These are phyloP conservation scores for Phrynosoma blainvillii DNA, from an alignment of 2,113 vertebrate species.

Conservation along the genomic window DNA sequence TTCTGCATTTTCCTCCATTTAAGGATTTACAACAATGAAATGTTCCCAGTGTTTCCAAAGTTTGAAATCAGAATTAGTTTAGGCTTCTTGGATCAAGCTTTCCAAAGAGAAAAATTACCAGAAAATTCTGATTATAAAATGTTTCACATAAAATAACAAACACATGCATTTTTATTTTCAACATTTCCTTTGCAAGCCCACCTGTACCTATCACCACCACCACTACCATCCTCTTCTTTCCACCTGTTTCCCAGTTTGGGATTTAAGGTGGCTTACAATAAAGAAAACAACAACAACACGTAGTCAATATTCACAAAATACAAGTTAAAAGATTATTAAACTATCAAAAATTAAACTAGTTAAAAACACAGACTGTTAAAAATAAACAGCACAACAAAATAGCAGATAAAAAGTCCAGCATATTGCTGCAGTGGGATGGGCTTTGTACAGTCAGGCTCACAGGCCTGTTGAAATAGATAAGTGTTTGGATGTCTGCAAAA, in stretches of 20 bases:
- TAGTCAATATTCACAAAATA: too few relatives aligned
- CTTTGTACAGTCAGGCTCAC: too few relatives aligned
- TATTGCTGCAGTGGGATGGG: too few relatives aligned
- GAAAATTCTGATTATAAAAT: neutral
- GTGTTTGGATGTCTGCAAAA: too few relatives aligned
- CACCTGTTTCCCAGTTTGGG: neutral
- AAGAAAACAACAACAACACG: too few relatives aligned
- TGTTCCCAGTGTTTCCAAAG: neutral
- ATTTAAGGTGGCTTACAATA: too few relatives aligned
- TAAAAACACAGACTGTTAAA: neutral
- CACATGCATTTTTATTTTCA: neutral
- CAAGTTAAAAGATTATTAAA: too few relatives aligned
- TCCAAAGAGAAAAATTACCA: neutral
- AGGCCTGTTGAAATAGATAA: too few relatives aligned
- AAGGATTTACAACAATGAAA: neutral
- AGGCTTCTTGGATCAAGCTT: neutral
- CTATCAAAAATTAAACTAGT: neutral
- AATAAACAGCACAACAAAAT: too few relatives aligned
- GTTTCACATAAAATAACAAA: neutral
- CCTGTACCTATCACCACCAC: neutral
- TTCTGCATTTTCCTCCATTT: neutral
- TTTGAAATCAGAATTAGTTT: slow-evolving; percentile 5
- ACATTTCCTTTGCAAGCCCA: neutral
- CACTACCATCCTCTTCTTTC: too few relatives aligned
- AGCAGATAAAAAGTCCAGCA: too few relatives aligned